A percentile compares a stretch with the other conserved stretches of the same genome.
Evolutionary conservation across 2,888 invertebrate species (phyloP).

Genomic region (Hirtodrosophila alboralis): DNA sequence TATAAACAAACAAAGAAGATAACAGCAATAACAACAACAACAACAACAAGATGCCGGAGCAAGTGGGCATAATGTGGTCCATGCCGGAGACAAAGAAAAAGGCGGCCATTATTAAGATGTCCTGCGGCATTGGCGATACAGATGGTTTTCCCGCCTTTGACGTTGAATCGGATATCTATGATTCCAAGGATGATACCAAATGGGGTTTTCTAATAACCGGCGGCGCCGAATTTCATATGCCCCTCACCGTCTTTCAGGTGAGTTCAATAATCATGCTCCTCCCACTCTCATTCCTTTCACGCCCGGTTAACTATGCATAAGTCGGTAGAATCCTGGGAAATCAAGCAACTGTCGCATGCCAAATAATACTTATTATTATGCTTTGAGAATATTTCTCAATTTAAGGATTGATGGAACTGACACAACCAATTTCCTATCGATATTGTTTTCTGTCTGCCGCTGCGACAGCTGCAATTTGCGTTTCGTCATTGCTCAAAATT

Average conservation of each 20-base stretch:
- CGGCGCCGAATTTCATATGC: constrained; percentile 84
- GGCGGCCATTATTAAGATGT: constrained; percentile 80
- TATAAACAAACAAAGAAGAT: constrained; percentile 36
- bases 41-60: constrained; percentile 78
- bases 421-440: constrained; percentile 20
- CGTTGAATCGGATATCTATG: constrained; percentile 82
- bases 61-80: constrained; percentile 63
- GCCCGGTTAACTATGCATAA: constrained; percentile 31
- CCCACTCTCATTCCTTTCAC: no score
- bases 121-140: constrained; percentile 84
- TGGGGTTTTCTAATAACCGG: constrained; percentile 85
- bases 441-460: constrained; percentile 2
- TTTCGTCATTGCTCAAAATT: constrained; percentile 31
- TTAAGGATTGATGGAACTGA: background rate
- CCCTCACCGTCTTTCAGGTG: constrained; percentile 84
- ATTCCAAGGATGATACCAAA: constrained; percentile 81
- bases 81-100: constrained; percentile 80
- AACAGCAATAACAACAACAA: constrained; percentile 14
- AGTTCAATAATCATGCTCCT: no score
- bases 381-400: constrained; percentile 2
- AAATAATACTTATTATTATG: constrained; percentile 2
- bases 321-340: constrained; percentile 12
- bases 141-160: constrained; percentile 84
- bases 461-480: constrained; percentile 47
- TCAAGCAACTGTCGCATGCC: constrained; percentile 14